phyloP scores from a whole-genome alignment of 2,113 vertebrate genomes.

The Pelecanus crispus region DNA sequence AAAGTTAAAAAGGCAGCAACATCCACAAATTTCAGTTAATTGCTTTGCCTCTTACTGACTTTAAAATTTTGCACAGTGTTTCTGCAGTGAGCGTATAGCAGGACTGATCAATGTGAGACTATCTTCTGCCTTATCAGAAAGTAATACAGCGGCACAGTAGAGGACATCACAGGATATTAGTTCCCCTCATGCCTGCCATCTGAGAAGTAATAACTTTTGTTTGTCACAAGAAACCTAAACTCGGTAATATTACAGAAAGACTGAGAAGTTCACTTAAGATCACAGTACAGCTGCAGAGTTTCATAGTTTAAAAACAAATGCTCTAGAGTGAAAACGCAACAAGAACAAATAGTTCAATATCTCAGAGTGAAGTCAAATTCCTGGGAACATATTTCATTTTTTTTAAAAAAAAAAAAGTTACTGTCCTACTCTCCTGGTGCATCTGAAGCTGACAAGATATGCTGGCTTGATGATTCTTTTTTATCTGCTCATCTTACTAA shows the following conservation, averaged over 20 bases:
- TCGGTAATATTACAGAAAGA: background rate
- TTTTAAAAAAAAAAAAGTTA: background rate
- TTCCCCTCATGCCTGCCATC: background rate
- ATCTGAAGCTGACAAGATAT: background rate
- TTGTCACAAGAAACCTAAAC: background rate
- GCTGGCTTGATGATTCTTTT: background rate
- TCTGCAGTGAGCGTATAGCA: background rate
- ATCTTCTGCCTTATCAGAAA: background rate
- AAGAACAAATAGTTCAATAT: background rate
- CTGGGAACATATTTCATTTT: background rate
- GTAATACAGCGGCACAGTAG: background rate
- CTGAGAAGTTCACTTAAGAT: background rate
- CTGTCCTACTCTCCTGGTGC: background rate
- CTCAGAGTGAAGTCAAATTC: background rate
- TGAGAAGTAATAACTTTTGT: background rate
- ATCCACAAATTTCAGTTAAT: background rate
- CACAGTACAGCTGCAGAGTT: background rate
- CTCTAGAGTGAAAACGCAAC: background rate
- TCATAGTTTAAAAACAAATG: background rate
- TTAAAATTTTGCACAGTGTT: background rate
- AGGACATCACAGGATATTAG: background rate
- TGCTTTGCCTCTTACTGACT: background rate
- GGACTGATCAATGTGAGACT: background rate
- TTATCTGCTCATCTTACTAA: background rate
- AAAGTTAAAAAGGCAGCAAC: background rate